Evolutionary conservation across 2,113 vertebrate species (phyloP), one percentile per base, ranked within the genome.

Genomic region (Ctenomys sociabilis): DNA sequence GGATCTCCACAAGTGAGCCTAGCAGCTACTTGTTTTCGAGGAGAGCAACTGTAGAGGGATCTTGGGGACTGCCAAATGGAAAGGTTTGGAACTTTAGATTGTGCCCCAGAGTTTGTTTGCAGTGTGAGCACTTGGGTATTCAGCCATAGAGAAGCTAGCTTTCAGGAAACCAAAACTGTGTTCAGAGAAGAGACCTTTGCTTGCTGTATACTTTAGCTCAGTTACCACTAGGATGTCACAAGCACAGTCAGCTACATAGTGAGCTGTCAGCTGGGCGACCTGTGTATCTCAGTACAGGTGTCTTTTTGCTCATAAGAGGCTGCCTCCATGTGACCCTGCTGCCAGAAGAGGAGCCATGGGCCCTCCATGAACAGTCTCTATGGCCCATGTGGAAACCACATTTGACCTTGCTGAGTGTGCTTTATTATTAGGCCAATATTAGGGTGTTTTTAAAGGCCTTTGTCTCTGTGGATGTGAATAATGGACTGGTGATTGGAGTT

Each of bases 261-360:
- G 0, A 40, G 8, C 61, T 26, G 16, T 57, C 26, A 3, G 73
- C 64, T 59, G 63, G 64, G 83, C 70, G 45, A 52, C n/a, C 5
- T 72, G 3, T 1, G 1, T 14, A 12, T 6, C n/a, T 40, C 8
- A 0, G 10, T 21, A 82, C 19, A 35, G 78, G 35, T 0, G 6
- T 8, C 78, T 49, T 22, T 6, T 21, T 28, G 0, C 5, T 24
- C 4, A 0, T 9, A 77, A 90, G 37, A 54, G 13, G 16, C 40
- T 90, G 4, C 37, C 16, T 7, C 49, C 4, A 0, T 16, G 57
- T 0, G 17, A 3, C 1, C 40, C 90, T 66, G 30, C 35, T 43
- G 70, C 91, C 86, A 35, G 57, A 9, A 13, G 26, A 81, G 72
- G 5, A 37, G 16, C 1, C 6, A 0, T 0, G 0, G 52, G 35